Evolutionary conservation across 2,888 invertebrate genomes (phyloP).

Genomic region (Latrodectus hesperus): DNA sequence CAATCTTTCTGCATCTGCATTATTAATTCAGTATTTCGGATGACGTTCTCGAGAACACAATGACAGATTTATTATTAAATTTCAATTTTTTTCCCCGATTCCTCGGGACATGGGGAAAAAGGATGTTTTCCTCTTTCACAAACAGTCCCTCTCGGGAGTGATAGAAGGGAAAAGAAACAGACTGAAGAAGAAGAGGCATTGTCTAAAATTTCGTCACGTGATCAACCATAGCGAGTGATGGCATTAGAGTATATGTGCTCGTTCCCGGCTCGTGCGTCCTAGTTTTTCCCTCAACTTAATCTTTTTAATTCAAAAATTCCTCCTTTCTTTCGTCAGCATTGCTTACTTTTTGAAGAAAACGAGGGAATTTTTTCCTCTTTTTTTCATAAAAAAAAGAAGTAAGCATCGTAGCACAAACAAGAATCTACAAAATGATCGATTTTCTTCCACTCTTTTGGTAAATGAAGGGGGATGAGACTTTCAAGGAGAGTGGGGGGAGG

Average conservation of each 20-base stretch:
- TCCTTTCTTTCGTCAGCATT: conserved; percentile 12
- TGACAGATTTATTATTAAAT: too few species aligned
- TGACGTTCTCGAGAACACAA: too few species aligned
- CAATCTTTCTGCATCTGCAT: too few species aligned
- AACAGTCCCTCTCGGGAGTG: neutral
- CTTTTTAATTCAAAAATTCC: conserved; percentile 65
- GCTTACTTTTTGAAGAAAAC: conserved; percentile 41
- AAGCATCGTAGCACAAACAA: too few species aligned
- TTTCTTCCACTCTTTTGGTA: neutral
- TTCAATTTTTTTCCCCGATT: too few species aligned
- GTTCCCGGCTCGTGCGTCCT: too few species aligned
- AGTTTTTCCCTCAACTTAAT: conserved; percentile 36
- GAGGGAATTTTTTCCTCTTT: neutral
- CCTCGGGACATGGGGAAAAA: too few species aligned
- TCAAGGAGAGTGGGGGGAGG: too few species aligned
- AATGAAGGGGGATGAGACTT: neutral
- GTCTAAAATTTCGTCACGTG: conserved; percentile 57
- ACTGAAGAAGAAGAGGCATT: conserved; percentile 8
- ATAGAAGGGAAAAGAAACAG: neutral
- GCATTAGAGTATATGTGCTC: conserved; percentile 19
- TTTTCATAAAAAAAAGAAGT: too few species aligned
- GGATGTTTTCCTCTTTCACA: too few species aligned
- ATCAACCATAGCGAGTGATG: conserved; percentile 47
- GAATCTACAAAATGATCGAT: too few species aligned
- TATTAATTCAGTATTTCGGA: too few species aligned